phyloP scores from a whole-genome alignment of 1,140 invertebrate species.

The Dendrolimus kikuchii region DNA sequence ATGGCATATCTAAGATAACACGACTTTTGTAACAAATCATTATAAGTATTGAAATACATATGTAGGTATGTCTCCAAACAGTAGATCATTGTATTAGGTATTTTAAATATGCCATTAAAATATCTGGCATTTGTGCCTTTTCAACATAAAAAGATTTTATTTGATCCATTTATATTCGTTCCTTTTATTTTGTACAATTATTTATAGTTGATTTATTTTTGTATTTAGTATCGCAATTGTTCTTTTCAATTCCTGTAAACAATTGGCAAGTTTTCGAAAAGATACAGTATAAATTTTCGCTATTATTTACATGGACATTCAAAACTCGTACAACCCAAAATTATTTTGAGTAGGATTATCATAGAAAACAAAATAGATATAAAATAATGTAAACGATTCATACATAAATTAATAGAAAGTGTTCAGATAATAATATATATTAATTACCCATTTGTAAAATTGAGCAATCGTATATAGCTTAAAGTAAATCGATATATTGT shows the following conservation, averaged over 20 bases:
- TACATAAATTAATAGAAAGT: not conserved
- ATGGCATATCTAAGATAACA: too few species aligned
- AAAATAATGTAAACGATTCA: not conserved
- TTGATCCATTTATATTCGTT: constrained; percentile 27
- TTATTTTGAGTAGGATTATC: too few species aligned
- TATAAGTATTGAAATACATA: too few species aligned
- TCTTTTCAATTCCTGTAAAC: constrained; percentile 35
- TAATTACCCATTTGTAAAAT: constrained; percentile 47
- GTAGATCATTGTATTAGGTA: not conserved
- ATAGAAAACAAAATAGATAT: not conserved
- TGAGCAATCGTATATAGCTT: constrained; percentile 59
- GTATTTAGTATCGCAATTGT: constrained; percentile 18
- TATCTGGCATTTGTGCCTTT: constrained; percentile 4
- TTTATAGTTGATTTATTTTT: constrained; percentile 22
- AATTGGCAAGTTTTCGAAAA: constrained; percentile 10
- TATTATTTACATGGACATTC: too few species aligned
- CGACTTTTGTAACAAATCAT: too few species aligned
- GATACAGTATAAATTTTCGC: too few species aligned
- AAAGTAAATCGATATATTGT: constrained; percentile 58
- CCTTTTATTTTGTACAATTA: constrained; percentile 44
- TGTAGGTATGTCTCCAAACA: too few species aligned
- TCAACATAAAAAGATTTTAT: constrained; percentile 36
- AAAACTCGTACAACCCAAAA: too few species aligned
- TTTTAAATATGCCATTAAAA: not conserved
- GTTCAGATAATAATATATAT: not conserved